phyloP scores from a whole-genome alignment of 2,113 vertebrate genomes.

The Ploceus nigricollis region DNA sequence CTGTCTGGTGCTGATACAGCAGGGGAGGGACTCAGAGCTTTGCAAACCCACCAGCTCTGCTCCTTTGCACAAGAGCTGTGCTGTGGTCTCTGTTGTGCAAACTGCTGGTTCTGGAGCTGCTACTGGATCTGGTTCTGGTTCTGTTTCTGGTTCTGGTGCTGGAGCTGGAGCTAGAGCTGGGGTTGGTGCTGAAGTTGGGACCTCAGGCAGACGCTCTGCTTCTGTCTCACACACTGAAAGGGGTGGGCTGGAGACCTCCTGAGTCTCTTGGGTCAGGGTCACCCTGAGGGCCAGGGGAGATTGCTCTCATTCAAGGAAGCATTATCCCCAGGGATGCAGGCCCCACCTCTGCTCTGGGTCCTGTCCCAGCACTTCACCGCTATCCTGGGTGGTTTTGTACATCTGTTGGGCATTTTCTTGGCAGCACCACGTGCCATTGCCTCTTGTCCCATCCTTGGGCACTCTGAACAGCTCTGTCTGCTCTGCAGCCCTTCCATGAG shows the following conservation, averaged over 20 bases:
- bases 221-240: not conserved
- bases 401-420: not conserved
- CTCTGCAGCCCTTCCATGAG: not conserved
- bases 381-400: fast-evolving
- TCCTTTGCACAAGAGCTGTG: not conserved
- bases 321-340: not conserved
- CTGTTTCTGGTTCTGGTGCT: not conserved
- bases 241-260: not conserved
- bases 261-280: not conserved
- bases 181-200: not conserved
- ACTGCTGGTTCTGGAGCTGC: not conserved
- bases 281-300: not conserved
- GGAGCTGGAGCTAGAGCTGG: not conserved
- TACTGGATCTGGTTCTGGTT: not conserved
- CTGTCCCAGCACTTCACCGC: not conserved
- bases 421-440: fast-evolving
- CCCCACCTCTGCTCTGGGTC: not conserved
- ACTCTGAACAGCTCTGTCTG: not conserved
- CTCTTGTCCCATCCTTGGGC: not conserved
- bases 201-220: not conserved
- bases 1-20: not conserved
- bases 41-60: not conserved
- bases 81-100: not conserved
- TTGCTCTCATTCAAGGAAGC: not conserved
- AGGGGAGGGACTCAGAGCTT: not conserved